Base-by-base conservation (phyloP, 1,140 invertebrate genomes). In the Papilio polytes region DNA sequence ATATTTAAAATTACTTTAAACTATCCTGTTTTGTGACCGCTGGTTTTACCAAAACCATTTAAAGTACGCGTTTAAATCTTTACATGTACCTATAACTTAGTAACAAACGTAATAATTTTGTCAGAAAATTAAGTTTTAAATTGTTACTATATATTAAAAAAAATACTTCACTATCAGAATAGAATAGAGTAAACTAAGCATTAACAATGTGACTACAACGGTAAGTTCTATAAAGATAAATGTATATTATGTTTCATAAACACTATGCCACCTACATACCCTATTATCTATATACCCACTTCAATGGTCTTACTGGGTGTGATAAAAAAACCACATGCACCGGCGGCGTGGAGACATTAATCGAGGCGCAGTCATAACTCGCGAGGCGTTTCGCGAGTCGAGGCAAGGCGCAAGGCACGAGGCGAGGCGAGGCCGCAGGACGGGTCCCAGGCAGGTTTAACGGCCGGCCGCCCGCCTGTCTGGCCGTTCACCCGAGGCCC, bases 401-500 rank as follows among this genome's bases (percentile, higher is more conserved):
- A 76, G n/a, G 81, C 74, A 80, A 84, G 81, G 80, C 81, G 78
- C 80, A 79, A 80, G 79, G 78, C 82, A 86, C 86, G 86, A 86
- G 83, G 85, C 84, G 87, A 90, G 90, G 87, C 84, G 87, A 90
- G 90, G 87, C 88, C 89, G 84, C 87, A 83, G 83, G 87, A 86
- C 88, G 85, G 84, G 86, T 88, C 86, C 88, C 86, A 85, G 86
- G 89, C 91, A 93, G 90, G 93, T 93, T 93, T 94, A 94, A 93
- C 91, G 93, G 92, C 92, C 92, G 91, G 88, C 89, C 87, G 88
- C 83, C 88, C 85, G 88, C 86, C 88, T 90, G 93, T 94, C 93
- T 94, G 93, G 93, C 93, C 93, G 90, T 94, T 94, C 89, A 94
- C 92, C 93, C 92, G 92, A 85, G 92, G 90, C 91, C 89, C 91